phyloP scores from a whole-genome alignment of 1,140 invertebrate species.

The Teleogryllus occipitalis region DNA sequence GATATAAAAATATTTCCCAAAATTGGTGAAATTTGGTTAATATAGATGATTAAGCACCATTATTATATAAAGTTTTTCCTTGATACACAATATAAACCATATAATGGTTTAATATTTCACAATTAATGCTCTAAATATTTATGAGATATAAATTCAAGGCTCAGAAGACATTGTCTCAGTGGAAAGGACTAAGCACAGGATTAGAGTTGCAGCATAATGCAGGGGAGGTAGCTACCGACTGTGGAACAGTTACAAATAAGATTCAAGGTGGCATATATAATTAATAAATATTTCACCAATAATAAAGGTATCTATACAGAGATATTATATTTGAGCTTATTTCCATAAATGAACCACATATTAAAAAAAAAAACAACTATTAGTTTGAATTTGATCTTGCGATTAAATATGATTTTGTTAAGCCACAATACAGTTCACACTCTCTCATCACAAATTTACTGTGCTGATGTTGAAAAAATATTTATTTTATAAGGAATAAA shows the following conservation, averaged over 20 bases:
- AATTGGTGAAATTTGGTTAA: not conserved
- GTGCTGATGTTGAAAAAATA: too few species aligned
- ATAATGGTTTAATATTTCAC: not conserved
- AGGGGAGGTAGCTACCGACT: not conserved
- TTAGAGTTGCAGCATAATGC: too few species aligned
- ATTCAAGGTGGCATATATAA: not conserved
- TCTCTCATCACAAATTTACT: too few species aligned
- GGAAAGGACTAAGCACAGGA: too few species aligned
- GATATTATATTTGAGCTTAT: not conserved
- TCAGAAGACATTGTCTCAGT: too few species aligned
- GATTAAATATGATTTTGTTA: too few species aligned
- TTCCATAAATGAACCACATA: not conserved
- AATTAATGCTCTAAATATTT: not conserved
- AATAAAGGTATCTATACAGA: not conserved
- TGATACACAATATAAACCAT: not conserved
- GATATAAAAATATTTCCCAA: not conserved
- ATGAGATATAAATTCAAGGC: not conserved
- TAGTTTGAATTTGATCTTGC: too few species aligned
- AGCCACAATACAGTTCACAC: too few species aligned
- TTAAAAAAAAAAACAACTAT: not conserved
- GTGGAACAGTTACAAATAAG: not conserved
- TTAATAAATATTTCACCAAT: not conserved
- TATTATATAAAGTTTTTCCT: not conserved
- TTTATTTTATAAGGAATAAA: not conserved
- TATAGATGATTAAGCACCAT: not conserved